phyloP scores from a whole-genome alignment of 2,797 vertebrate genomes.

The Phrynocephalus forsythii region DNA sequence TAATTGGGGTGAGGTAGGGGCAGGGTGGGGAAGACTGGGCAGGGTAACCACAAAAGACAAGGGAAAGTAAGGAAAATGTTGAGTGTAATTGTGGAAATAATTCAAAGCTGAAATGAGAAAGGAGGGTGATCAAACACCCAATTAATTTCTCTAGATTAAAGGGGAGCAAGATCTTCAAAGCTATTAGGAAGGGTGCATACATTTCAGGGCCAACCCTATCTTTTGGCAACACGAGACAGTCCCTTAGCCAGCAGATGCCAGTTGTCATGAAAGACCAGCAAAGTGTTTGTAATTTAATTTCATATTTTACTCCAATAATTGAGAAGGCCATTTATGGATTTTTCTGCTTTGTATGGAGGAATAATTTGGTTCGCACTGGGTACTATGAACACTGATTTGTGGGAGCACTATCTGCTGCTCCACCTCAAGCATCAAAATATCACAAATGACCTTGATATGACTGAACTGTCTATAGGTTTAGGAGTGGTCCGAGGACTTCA shows the following conservation, averaged over 20 bases:
- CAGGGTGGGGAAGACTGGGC: background rate
- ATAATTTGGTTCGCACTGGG: background rate
- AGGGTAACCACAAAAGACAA: background rate
- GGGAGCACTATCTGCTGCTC: background rate
- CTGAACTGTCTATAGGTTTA: background rate
- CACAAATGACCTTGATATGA: background rate
- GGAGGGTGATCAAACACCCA: no score
- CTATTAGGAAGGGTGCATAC: background rate
- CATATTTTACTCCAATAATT: background rate
- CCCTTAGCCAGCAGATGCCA: background rate
- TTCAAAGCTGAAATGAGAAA: background rate
- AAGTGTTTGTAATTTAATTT: background rate
- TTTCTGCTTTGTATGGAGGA: background rate
- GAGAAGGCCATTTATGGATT: background rate
- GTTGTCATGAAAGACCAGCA: background rate
- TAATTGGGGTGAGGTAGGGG: no score
- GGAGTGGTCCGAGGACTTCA: background rate
- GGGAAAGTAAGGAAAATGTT: background rate
- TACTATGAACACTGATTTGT: background rate
- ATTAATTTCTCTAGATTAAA: background rate
- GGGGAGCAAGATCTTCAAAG: background rate
- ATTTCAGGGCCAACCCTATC: background rate
- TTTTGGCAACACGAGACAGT: background rate
- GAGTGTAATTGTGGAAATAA: background rate
- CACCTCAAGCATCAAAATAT: background rate